Evolutionary conservation across 2,797 vertebrate species (phyloP).

Genomic region (Silurus aristotelis): DNA sequence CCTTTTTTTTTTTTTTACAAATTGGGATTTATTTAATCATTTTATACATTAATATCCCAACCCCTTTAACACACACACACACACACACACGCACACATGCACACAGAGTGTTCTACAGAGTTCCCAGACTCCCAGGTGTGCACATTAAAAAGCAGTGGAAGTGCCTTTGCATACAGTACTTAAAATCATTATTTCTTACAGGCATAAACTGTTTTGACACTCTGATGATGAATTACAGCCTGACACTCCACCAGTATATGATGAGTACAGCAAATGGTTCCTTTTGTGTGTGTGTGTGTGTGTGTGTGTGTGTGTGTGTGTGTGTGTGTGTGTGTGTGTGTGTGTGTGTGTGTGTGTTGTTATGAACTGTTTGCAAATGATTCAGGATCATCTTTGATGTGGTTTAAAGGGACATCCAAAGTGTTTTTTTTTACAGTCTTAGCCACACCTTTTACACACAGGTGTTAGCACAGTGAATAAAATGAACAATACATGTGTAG

Average conservation of each 20-base stretch:
- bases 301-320: too few relatives aligned
- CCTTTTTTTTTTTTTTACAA: neutral
- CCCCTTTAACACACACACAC: neutral
- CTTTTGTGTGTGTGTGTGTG: too few relatives aligned
- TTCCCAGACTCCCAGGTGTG: neutral
- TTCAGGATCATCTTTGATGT: slow-evolving; percentile 10
- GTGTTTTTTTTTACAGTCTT: slow-evolving; percentile 7
- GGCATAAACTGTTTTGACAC: neutral
- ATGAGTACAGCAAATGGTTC: neutral
- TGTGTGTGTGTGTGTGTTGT: slow-evolving; percentile 25
- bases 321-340: neutral
- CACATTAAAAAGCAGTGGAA: neutral
- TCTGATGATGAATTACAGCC: slow-evolving; percentile 25
- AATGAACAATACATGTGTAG: neutral
- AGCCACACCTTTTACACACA: slow-evolving; percentile 39
- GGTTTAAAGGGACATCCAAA: slow-evolving; percentile 25
- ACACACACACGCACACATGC: neutral
- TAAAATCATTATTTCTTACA: slow-evolving; percentile 7
- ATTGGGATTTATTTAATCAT: neutral
- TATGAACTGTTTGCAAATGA: slow-evolving; percentile 12
- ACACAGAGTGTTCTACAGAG: neutral
- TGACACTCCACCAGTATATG: slow-evolving; percentile 15
- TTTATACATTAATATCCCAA: neutral
- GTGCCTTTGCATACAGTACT: neutral
- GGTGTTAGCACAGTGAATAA: slow-evolving; percentile 21